phyloP scores from a whole-genome alignment of 2,113 vertebrate species.

The Xiphorhynchus elegans region DNA sequence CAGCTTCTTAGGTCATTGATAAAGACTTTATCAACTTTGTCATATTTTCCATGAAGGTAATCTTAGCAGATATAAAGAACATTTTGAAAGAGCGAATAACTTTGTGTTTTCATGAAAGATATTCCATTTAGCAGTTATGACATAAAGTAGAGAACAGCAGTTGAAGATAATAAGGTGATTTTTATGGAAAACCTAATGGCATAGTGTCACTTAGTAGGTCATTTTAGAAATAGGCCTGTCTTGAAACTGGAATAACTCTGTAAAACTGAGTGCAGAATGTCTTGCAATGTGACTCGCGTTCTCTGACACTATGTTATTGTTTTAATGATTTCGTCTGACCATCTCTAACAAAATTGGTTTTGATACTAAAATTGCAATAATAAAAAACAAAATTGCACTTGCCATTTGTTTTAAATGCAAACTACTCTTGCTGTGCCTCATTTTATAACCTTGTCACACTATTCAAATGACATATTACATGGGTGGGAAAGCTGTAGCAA shows the following conservation, averaged over 20 bases:
- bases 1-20: not conserved
- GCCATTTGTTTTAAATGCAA: not conserved
- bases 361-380: not conserved
- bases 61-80: not conserved
- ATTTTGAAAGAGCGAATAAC: not conserved
- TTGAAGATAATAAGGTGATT: not conserved
- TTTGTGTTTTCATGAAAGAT: not conserved
- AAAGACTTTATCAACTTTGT: not conserved
- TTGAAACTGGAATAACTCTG: not conserved
- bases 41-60: not conserved
- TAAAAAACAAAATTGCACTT: not conserved
- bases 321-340: not conserved
- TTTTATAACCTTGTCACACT: not conserved
- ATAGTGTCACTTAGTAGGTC: not conserved
- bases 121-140: not conserved
- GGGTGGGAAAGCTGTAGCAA: not conserved
- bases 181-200: not conserved
- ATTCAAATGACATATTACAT: rapidly evolving
- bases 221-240: not conserved
- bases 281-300: not conserved
- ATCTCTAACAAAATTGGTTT: not conserved
- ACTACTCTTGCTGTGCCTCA: not conserved
- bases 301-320: not conserved
- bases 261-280: not conserved
- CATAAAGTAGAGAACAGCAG: not conserved